Evolutionary conservation across 2,888 invertebrate species (phyloP).

Genomic region (Augochlorella aurata): DNA sequence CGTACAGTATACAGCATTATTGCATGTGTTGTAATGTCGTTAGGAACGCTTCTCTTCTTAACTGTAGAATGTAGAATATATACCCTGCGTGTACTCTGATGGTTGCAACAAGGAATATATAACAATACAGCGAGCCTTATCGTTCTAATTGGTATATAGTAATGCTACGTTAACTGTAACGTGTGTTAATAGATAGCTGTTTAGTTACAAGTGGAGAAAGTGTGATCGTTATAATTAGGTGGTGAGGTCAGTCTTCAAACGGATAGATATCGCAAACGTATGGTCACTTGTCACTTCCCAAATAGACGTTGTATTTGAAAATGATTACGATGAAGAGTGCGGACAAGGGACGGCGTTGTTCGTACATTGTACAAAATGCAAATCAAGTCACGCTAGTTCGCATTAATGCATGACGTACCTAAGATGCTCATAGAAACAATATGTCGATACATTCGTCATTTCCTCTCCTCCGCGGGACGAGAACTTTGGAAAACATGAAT

Average conservation of each 20-base stretch:
- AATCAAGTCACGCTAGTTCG: neutral
- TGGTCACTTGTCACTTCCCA: conserved; percentile 81
- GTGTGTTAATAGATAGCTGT: neutral
- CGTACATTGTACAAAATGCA: neutral
- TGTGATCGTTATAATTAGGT: neutral
- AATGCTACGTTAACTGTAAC: conserved; percentile 17
- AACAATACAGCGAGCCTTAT: neutral
- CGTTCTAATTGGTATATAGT: conserved; percentile 12
- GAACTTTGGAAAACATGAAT: neutral
- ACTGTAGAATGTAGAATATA: neutral
- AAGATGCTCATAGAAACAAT: conserved; percentile 77
- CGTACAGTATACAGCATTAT: conserved; percentile 29
- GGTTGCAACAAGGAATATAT: neutral
- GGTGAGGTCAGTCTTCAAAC: conserved; percentile 34
- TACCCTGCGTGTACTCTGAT: neutral
- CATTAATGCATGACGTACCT: conserved; percentile 61
- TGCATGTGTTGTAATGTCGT: conserved; percentile 7
- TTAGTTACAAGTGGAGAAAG: neutral
- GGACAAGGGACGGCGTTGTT: conserved; percentile 46
- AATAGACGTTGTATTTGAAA: conserved; percentile 47
- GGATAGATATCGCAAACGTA: conserved; percentile 76
- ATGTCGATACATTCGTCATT: neutral
- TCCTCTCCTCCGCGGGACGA: neutral
- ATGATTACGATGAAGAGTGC: conserved; percentile 61
- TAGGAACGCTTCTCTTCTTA: conserved; percentile 16